Conservation (phyloP, 2,113 vertebrate species). For the Cisticola juncidis region DNA sequence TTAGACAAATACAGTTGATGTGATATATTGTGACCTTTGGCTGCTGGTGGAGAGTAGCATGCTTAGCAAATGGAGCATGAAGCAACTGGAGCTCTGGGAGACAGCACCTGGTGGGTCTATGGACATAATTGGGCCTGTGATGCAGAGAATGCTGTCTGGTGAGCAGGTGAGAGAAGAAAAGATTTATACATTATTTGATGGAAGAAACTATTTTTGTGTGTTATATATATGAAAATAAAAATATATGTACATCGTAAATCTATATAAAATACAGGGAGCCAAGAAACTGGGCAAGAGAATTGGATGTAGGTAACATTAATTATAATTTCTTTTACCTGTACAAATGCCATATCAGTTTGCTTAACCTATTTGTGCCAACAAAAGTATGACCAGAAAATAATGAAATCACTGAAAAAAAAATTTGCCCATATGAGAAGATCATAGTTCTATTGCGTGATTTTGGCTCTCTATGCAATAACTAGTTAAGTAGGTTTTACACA, state of each 20-base stretch:
- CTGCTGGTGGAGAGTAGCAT: neutral
- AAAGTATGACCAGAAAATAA: constrained; percentile 39
- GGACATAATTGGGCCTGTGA: neutral
- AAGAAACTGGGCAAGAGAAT: neutral
- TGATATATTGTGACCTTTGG: neutral
- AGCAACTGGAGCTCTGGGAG: neutral
- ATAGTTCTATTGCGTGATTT: constrained; percentile 26
- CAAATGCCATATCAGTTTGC: neutral
- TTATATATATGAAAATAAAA: neutral
- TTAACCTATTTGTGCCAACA: neutral
- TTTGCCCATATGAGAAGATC: neutral
- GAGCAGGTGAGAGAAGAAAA: neutral
- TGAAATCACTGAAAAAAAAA: neutral
- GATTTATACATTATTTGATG: neutral
- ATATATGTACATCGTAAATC: neutral
- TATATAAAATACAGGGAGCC: neutral
- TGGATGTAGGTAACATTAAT: neutral
- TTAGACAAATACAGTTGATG: neutral
- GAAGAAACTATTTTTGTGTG: neutral
- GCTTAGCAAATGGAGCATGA: neutral
- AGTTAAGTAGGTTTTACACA: constrained; percentile 9
- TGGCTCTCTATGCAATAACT: neutral
- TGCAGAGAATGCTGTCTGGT: neutral
- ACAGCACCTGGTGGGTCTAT: neutral
- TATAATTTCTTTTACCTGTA: neutral